Percentiles rank a stretch among this genome's conserved stretches.
phyloP scores from a whole-genome alignment of 2,797 vertebrate species.

The Morus bassanus region DNA sequence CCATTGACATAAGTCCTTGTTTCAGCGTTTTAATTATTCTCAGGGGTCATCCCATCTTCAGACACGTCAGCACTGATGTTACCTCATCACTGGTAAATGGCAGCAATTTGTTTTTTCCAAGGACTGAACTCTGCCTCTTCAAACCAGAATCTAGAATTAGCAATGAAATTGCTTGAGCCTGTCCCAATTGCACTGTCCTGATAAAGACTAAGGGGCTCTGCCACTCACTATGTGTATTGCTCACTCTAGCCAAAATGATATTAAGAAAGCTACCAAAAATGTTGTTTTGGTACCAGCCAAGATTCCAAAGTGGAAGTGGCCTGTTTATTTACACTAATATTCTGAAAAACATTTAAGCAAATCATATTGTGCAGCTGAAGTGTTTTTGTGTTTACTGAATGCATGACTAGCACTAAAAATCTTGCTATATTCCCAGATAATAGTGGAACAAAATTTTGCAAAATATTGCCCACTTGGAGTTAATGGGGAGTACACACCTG shows the following conservation, averaged over 20 bases:
- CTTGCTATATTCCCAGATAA: neutral
- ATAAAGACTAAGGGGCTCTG: neutral
- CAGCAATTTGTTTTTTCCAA: neutral
- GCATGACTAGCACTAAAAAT: neutral
- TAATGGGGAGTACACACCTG: neutral
- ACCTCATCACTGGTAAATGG: neutral
- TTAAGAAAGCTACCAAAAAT: neutral
- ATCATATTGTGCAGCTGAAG: neutral
- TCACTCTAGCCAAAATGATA: neutral
- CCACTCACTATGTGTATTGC: neutral
- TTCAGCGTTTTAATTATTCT: constrained; percentile 22
- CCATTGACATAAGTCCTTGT: neutral
- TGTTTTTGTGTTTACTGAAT: neutral
- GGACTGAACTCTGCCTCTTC: neutral
- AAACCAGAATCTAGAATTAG: neutral
- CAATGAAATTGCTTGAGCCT: neutral
- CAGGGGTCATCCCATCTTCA: neutral
- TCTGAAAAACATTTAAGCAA: neutral
- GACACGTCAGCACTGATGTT: neutral
- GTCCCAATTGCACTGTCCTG: neutral
- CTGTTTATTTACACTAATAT: neutral
- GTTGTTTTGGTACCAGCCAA: neutral
- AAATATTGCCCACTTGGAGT: neutral
- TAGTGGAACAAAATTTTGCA: neutral
- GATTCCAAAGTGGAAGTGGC: neutral